phyloP scores from a whole-genome alignment of 2,797 vertebrate genomes.

The Melanotaenia parkinsoni region DNA sequence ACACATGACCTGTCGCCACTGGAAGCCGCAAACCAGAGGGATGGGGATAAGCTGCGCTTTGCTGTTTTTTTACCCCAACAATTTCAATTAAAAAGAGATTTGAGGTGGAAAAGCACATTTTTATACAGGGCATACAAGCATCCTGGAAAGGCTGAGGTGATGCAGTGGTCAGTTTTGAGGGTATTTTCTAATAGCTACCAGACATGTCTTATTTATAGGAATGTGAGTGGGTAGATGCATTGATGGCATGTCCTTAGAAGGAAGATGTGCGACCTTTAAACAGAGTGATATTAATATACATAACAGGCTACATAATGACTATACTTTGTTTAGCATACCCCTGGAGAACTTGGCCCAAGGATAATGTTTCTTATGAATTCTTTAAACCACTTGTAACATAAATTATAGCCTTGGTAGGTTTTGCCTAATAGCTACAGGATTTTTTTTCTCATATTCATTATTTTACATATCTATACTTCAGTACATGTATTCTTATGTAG shows the following conservation, averaged over 20 bases:
- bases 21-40: slow-evolving; percentile 69
- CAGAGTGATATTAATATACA: background rate
- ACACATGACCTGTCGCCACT: slow-evolving; percentile 75
- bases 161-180: slow-evolving; percentile 20
- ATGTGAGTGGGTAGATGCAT: background rate
- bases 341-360: background rate
- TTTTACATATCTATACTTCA: too few species aligned
- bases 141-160: slow-evolving; percentile 40
- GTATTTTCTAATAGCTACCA: slow-evolving; percentile 6
- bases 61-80: slow-evolving; percentile 55
- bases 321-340: background rate
- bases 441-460: too few species aligned
- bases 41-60: slow-evolving; percentile 81
- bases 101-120: slow-evolving; percentile 82
- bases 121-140: slow-evolving; percentile 48
- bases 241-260: background rate
- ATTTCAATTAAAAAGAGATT: slow-evolving; percentile 90
- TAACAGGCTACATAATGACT: background rate
- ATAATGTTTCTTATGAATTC: background rate
- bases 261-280: background rate
- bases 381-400: slow-evolving; percentile 1
- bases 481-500: too few species aligned
- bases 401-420: background rate
- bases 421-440: too few species aligned
- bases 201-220: background rate